Base-by-base conservation (phyloP, 2,113 vertebrate species). In the Falcunculus frontatus region DNA sequence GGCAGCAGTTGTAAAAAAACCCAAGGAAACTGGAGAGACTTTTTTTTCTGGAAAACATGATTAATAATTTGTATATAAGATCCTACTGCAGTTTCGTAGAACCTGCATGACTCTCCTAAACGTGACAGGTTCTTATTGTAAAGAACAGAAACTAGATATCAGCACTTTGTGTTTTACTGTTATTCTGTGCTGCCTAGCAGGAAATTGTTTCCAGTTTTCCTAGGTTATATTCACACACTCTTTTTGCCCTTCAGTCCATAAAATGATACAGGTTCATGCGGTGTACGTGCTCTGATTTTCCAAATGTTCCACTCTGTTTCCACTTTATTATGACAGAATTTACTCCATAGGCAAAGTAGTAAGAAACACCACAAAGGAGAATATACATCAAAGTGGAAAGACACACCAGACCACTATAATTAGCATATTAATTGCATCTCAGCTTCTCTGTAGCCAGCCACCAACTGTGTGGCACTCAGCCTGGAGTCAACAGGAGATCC, bases 371-470 rank as follows among this genome's bases (percentile, higher is more conserved):
- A 1, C 59, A 87, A 37, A 63, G 50, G 35, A 89, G 35, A 76
- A n/a, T n/a, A 72, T 78, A n/a, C 23, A 63, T 92, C 76, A 42
- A 95, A 94, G 32, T 52, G 75, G 92, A 94, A 96, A 94, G 25
- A 77, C 18, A 84, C 10, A 42, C 17, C 33, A 84, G 56, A 41
- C 9, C 22, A 81, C 82, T 86, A 80, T 77, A 93, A 80, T 90
- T 81, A 80, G 60, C 20, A 72, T 11, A 23, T 52, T 79, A 79
- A 79, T 78, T 89, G 25, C 39, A 37, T 42, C 41, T 82, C 50
- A 78, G 33, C 57, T 83, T 74, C 50, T 67, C 75, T 84, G 33
- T 55, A 94, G 33, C 35, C 78, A 90, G 15, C 16, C 49, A 50
- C 27, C 23, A 42, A 16, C 26, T 11, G 3, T 68, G 47, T 72